Conservation (phyloP, 2,113 vertebrate species). For the Ammodytes dubius region DNA sequence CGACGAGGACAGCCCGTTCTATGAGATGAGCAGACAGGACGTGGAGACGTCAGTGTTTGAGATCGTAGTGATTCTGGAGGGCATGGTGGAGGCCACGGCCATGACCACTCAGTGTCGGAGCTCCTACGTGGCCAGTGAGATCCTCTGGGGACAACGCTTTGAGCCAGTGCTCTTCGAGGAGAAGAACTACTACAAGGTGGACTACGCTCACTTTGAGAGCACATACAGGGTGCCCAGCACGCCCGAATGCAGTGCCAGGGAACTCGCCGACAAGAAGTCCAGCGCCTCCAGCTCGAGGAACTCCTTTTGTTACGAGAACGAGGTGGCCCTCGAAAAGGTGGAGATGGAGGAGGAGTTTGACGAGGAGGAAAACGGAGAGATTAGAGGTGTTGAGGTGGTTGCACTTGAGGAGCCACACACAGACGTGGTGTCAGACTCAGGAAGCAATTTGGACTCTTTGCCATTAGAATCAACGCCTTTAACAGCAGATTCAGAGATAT, state of each 20-base stretch:
- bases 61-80: conserved; percentile 96
- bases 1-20: conserved; percentile 95
- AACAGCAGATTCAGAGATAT: conserved; percentile 95
- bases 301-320: conserved; percentile 98
- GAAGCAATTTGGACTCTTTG: conserved; percentile 88
- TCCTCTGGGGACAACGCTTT: conserved; percentile 97
- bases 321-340: conserved; percentile 96
- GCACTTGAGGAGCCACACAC: conserved; percentile 88
- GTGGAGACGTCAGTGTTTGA: conserved; percentile 95
- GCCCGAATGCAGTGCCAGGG: conserved; percentile 93
- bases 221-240: conserved; percentile 96
- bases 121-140: conserved; percentile 94
- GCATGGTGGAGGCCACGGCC: conserved; percentile 97
- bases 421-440: conserved; percentile 87
- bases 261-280: conserved; percentile 94
- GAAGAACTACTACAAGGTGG: conserved; percentile 96
- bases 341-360: conserved; percentile 89
- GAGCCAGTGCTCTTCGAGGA: conserved; percentile 97
- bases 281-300: conserved; percentile 88
- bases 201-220: conserved; percentile 96
- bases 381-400: conserved; percentile 50
- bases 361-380: conserved; percentile 59
- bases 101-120: conserved; percentile 99
- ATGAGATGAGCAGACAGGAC: conserved; percentile 93
- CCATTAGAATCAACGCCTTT: conserved; percentile 91